Percentiles rank a stretch among this genome's conserved stretches.
These are phyloP conservation scores for Entomyzon cyanotis DNA, from an alignment of 2,113 vertebrate species.

Conservation along the genomic window DNA sequence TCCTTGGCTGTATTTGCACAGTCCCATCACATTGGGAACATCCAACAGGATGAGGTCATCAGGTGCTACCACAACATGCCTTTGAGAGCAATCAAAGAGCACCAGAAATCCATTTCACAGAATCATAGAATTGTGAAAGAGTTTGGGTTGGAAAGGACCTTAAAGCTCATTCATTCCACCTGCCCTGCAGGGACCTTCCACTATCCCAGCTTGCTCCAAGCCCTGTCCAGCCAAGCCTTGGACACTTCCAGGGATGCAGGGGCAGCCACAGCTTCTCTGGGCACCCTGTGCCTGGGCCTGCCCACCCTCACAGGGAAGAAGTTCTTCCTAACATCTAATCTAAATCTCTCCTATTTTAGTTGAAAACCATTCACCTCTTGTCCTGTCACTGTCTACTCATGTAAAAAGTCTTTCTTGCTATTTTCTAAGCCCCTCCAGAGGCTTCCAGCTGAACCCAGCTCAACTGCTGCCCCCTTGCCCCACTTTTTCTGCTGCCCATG, in stretches of 20 bases:
- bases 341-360: neutral
- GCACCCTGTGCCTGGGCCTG: neutral
- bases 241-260: neutral
- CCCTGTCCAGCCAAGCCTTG: accelerated
- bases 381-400: neutral
- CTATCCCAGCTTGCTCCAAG: neutral
- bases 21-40: neutral
- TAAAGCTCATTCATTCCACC: neutral
- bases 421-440: neutral
- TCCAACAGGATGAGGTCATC: neutral
- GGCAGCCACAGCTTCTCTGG: neutral
- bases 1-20: neutral
- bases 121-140: neutral
- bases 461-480: neutral
- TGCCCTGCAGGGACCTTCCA: neutral
- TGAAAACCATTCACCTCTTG: neutral
- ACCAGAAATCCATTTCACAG: neutral
- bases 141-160: neutral
- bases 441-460: neutral
- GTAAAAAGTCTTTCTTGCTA: neutral
- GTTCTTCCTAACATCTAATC: neutral
- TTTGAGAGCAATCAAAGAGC: neutral
- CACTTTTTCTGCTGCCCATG: neutral
- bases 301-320: neutral
- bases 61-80: neutral